Evolutionary conservation across 2,797 vertebrate species (phyloP).

Genomic region (Heteromormyrus szaboi): DNA sequence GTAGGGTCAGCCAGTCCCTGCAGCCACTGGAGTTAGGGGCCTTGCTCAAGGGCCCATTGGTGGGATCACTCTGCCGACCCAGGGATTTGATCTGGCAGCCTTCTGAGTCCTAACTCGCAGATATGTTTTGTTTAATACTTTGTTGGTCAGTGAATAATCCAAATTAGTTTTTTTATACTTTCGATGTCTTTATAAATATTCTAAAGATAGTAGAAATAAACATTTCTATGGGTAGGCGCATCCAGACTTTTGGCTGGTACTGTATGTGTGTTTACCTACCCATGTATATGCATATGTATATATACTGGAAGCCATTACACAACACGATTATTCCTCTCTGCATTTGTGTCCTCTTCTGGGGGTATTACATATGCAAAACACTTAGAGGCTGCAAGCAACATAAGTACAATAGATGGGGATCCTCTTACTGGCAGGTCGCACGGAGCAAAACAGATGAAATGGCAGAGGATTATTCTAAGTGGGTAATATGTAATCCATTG

Average conservation of each 20-base stretch:
- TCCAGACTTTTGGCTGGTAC: background rate
- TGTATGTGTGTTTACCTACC: background rate
- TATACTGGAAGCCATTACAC: background rate
- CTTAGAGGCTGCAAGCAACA: background rate
- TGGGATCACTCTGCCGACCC: background rate
- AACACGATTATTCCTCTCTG: background rate
- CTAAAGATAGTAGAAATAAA: background rate
- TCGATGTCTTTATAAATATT: background rate
- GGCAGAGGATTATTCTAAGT: conserved; percentile 3
- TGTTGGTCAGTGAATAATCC: background rate
- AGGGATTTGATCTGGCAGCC: background rate
- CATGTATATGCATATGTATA: background rate
- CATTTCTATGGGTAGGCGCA: background rate
- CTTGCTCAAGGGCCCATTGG: background rate
- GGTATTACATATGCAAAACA: background rate
- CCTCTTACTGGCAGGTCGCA: background rate
- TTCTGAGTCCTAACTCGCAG: background rate
- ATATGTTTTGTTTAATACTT: background rate
- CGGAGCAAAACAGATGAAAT: background rate
- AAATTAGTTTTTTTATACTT: background rate
- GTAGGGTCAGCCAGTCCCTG: background rate
- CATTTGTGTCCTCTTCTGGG: background rate
- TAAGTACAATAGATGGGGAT: conserved; percentile 11
- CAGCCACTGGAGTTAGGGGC: background rate
- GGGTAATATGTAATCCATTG: conserved; percentile 14